Base-by-base conservation (phyloP, 2,888 invertebrate species). In the Eupithecia subfuscata region DNA sequence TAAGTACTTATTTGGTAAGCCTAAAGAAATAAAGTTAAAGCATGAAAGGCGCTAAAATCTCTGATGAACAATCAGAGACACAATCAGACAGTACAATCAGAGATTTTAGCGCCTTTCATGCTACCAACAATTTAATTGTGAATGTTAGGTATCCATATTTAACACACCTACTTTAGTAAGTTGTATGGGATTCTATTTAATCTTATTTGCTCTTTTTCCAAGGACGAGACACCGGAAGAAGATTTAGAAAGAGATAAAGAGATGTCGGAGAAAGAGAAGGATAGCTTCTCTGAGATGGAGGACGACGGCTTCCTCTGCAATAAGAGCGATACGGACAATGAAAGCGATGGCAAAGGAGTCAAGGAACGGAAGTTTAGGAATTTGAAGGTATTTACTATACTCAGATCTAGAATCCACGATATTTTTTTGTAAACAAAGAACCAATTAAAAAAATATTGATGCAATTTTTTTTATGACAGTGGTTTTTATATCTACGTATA, bases 251-350 rank as follows among this genome's bases (percentile, higher is more conserved):
- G 82, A 72, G 84, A 86, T n/a, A 80, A 80, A 87, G 86, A 91
- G 70, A 88, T 90, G 88, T 91, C 89, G 0, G 92, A 92, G 78
- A 88, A 82, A 75, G 93, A 93, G 75, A 95, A 95, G 74, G 95
- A 95, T 74, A 94, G 95, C 73, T 93, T 95, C 75, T 95, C 95
- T 0, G 95, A 95, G 75, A 89, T 95, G 91, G 95, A 95, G 77
- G 95, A 95, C 5, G 95, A 95, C 77, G 95, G 95, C 75, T 95
- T 67, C 22, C 67, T 95, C 68, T 94, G 89, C 69, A 91, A 90
- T 76, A 94, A 94, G 77, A 93, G 92, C 78, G 95, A 95, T 69
- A 91, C 93, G 0, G 95, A 95, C 71, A 94, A 94, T 69, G 95
- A 95, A 75, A 95, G 94, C 63, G 95, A 95, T 22, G 90, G 92